A percentile compares a stretch with the other conserved stretches of the same genome.
phyloP scores from a whole-genome alignment of 35 echinoderm and acorn worm genomes.

The Apostichopus japonicus region DNA sequence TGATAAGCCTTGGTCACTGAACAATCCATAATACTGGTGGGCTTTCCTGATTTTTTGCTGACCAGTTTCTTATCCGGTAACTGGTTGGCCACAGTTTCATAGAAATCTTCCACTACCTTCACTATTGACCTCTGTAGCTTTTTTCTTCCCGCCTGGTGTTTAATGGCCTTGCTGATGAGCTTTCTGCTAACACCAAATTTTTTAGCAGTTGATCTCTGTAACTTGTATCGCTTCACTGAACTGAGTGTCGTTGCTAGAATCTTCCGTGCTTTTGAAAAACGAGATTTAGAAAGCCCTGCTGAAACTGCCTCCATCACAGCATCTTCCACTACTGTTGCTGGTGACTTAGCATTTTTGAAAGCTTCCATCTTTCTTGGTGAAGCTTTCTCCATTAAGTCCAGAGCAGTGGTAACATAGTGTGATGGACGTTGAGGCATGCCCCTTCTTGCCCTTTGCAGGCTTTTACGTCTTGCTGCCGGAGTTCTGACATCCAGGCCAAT shows the following conservation, averaged over 20 bases:
- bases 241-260: too few species aligned
- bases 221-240: too few species aligned
- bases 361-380: background rate
- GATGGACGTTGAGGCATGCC: background rate
- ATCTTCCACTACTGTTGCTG: background rate
- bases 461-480: background rate
- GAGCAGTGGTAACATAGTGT: background rate
- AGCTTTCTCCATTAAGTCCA: background rate
- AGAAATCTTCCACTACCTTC: background rate
- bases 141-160: slow-evolving; percentile 15
- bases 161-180: slow-evolving; percentile 32
- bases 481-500: too few species aligned
- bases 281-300: background rate
- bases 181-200: slow-evolving; percentile 49
- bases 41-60: slow-evolving; percentile 19
- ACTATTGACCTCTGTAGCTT: slow-evolving; percentile 28
- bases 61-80: slow-evolving; percentile 39
- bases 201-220: background rate
- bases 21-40: slow-evolving; percentile 12
- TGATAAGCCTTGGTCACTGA: background rate
- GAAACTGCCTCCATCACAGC: background rate
- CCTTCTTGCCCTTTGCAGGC: background rate
- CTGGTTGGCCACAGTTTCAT: background rate
- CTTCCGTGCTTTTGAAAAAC: too few species aligned
- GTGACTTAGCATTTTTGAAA: background rate